phyloP scores from a whole-genome alignment of 2,888 invertebrate species.

The Drosophila quinaria region DNA sequence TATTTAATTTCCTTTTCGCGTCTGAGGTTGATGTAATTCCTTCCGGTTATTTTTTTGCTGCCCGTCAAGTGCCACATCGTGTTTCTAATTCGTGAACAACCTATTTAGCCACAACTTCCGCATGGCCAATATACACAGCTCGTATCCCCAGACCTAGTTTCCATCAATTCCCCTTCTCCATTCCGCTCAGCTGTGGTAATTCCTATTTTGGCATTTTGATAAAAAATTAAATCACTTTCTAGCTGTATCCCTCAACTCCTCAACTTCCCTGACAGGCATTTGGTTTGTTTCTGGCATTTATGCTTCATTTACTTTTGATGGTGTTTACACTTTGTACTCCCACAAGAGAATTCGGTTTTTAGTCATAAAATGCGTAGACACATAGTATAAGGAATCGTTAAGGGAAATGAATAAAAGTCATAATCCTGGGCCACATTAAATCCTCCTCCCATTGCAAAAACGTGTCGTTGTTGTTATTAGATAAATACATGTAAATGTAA shows the following conservation, averaged over 20 bases:
- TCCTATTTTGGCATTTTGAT: constrained; percentile 37
- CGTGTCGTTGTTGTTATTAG: not conserved
- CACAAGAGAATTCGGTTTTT: not conserved
- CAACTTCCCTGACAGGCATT: not conserved
- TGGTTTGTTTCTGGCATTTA: constrained; percentile 68
- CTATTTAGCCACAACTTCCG: constrained; percentile 58
- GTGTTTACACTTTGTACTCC: constrained; percentile 23
- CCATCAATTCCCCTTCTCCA: constrained; percentile 30
- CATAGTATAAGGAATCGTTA: not conserved
- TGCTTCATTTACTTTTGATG: constrained; percentile 79
- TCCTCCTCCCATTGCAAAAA: not conserved
- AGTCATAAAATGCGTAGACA: constrained; percentile 15
- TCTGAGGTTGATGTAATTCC: constrained; percentile 76
- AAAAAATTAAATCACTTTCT: constrained; percentile 61
- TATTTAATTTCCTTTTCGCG: constrained; percentile 78
- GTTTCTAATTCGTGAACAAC: constrained; percentile 70
- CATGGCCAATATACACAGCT: constrained; percentile 48
- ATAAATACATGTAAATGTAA: not conserved
- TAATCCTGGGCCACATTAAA: constrained; percentile 6
- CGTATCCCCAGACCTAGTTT: constrained; percentile 11
- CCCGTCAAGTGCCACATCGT: constrained; percentile 54
- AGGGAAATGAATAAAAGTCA: not conserved
- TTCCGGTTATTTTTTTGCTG: constrained; percentile 69
- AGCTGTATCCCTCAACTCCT: constrained; percentile 5
- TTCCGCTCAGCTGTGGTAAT: constrained; percentile 17